Base-by-base conservation (phyloP, 2,888 invertebrate genomes). In the Serrognathus titanus region DNA sequence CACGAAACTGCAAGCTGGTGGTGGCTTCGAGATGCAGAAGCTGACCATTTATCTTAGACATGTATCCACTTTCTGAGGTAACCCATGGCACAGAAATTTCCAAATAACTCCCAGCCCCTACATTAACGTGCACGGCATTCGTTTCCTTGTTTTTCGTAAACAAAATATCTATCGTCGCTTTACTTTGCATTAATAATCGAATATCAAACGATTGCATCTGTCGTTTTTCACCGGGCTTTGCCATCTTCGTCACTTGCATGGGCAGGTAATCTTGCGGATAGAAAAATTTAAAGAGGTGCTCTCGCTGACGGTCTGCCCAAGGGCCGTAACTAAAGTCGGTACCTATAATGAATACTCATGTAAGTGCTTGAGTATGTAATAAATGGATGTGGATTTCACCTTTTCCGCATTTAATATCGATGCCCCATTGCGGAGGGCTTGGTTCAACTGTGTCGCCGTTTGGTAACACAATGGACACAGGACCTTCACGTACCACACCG, bases 291-390 rank as follows among this genome's bases (percentile, higher is more conserved):
- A 94, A 97, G 36, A 99, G 81, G 77, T 93, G 89, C 73, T 97
- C 97, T 62, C 98, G 85, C 75, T 99, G 98, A 50, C 97, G 84
- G 75, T 99, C 98, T 2, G 97, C 98, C 98, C 98, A 99, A 0
- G 98, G 98, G 0, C 98, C 98, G 73, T 98, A 99, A 76, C 96
- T 97, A 69, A 99, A 93, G 72, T 96, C 94, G 2, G 93, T 94
- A 0, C 85, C 73, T 72, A 48, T 47, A 66, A 31, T 31, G 1
- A 31, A 1, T 31, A 31, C 24, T 31, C 24, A 31, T 31, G 24
- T 31, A 31, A n/a, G n/a, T n/a, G n/a, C 6, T 31, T 31, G 24
- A 7, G 24, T 6, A 31, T 7, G n/a, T n/a, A 47, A 8, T 7
- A 11, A 48, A 11, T 37, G 9, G 24, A 39, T 12, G 0, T 40